Conservation (phyloP, 2,888 invertebrate species). For the Heteromurus nitidus region DNA sequence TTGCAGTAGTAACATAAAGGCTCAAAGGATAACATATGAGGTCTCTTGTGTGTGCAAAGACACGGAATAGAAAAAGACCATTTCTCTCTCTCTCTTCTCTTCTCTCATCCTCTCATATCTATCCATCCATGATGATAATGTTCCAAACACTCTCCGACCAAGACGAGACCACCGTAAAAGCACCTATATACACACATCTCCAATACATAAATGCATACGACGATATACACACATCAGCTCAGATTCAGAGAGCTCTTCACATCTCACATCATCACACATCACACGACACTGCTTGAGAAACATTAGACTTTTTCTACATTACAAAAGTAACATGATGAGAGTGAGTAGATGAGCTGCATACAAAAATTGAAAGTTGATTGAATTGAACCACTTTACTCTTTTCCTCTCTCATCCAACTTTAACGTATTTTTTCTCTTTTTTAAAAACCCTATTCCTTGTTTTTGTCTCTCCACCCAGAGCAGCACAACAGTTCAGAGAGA, state of each 20-base stretch:
- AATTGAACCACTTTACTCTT: constrained; percentile 34
- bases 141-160: no score
- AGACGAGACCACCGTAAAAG: no score
- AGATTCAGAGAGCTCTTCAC: no score
- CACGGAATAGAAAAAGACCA: constrained; percentile 25
- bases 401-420: no score
- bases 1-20: no score
- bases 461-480: not conserved
- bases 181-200: no score
- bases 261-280: not conserved
- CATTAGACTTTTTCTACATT: no score
- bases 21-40: no score
- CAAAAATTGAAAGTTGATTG: constrained; percentile 57
- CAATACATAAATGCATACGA: no score
- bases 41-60: not conserved
- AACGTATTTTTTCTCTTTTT: not conserved
- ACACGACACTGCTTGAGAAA: not conserved
- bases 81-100: constrained; percentile 12
- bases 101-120: not conserved
- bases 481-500: no score
- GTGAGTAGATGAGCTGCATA: constrained; percentile 14
- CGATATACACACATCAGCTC: no score
- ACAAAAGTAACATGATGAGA: no score
- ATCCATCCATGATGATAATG: constrained; percentile 24
- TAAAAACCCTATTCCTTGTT: constrained; percentile 34